These are phyloP conservation scores for Sebastes baramenuke DNA, from an alignment of 2,797 vertebrate genomes.

Conservation along the genomic window DNA sequence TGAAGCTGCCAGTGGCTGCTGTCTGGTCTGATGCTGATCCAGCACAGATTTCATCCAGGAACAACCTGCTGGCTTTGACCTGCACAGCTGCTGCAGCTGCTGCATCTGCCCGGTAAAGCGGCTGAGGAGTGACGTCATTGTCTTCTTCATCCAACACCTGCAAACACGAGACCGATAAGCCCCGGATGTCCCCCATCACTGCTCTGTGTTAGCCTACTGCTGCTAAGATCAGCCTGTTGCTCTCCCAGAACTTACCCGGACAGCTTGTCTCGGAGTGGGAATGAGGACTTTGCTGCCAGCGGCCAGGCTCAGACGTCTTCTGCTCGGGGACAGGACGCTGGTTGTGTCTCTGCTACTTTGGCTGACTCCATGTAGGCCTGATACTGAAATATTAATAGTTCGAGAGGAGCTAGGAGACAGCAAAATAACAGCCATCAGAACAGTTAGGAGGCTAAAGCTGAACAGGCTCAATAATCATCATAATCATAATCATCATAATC, in stretches of 20 bases:
- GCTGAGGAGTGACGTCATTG: slow-evolving; percentile 87
- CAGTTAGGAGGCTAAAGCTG: too few relatives aligned
- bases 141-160: slow-evolving; percentile 87
- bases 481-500: too few relatives aligned
- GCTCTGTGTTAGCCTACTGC: too few relatives aligned
- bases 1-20: slow-evolving; percentile 71
- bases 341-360: slow-evolving; percentile 30
- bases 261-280: slow-evolving; percentile 36
- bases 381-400: slow-evolving; percentile 30
- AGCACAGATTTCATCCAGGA: slow-evolving; percentile 73
- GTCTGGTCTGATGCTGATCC: slow-evolving; percentile 77
- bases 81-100: slow-evolving; percentile 37
- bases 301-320: slow-evolving; percentile 56
- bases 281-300: slow-evolving; percentile 62
- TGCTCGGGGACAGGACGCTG: slow-evolving; percentile 44
- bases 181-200: too few relatives aligned
- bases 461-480: too few relatives aligned
- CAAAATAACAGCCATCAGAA: neutral
- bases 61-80: slow-evolving; percentile 76
- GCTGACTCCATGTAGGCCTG: slow-evolving; percentile 37
- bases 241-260: slow-evolving; percentile 64
- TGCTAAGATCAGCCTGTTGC: too few relatives aligned
- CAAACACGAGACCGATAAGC: slow-evolving; percentile 4
- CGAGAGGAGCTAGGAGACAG: slow-evolving; percentile 41
- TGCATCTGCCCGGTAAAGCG: slow-evolving; percentile 77